A percentile compares a stretch with the other conserved stretches of the same genome.
Conservation (phyloP, 2,797 vertebrate genomes). For the Enteromius paludinosus region DNA sequence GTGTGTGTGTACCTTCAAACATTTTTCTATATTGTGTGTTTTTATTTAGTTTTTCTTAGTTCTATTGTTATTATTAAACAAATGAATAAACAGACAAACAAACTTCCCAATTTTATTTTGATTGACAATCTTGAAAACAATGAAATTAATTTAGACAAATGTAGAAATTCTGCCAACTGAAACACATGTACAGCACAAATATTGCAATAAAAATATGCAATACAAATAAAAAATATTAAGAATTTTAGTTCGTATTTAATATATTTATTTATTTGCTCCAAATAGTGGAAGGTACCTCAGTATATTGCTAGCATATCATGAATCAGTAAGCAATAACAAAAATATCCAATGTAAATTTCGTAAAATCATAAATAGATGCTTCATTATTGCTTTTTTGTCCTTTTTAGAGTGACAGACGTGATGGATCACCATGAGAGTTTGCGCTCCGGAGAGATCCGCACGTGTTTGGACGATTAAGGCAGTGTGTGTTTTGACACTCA, state of each 20-base stretch:
- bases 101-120: neutral
- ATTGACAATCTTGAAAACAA: neutral
- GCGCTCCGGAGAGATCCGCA: neutral
- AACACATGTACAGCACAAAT: neutral
- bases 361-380: neutral
- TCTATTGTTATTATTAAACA: neutral
- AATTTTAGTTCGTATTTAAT: neutral
- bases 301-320: neutral
- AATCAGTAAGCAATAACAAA: neutral
- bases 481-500: constrained; percentile 33
- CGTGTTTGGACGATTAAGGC: constrained; percentile 65
- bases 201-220: too few species aligned
- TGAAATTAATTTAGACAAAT: neutral
- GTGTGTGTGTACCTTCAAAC: neutral
- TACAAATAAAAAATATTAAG: too few species aligned
- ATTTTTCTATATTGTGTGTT: neutral
- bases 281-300: neutral
- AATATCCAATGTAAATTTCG: neutral
- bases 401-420: constrained; percentile 61
- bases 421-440: neutral
- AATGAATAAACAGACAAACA: neutral
- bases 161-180: neutral
- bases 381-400: neutral
- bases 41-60: neutral
- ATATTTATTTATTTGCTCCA: neutral